Evolutionary conservation across 1,140 invertebrate species (phyloP), one percentile per base, ranked within the genome.

Genomic region (Anoplolepis gracilipes): DNA sequence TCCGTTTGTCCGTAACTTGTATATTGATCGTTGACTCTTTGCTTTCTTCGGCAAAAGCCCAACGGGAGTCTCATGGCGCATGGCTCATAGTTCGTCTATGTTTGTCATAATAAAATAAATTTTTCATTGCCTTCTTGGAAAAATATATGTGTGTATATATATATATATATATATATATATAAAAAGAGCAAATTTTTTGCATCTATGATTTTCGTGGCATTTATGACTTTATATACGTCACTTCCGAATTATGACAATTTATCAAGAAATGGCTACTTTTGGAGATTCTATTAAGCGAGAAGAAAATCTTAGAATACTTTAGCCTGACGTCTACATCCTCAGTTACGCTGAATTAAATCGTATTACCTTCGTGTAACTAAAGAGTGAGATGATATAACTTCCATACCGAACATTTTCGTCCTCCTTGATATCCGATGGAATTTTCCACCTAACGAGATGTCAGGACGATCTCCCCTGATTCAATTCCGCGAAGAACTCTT

Each of bases 371-470:
- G 57, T 79, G 76, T 67, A 85, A 85, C 64, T 46, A 61, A 55
- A 30, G 10, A 25, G 39, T 42, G 55, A 57, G 73, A 89, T 90
- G 84, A 85, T 69, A 79, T 89, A 82, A 88, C 79, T 62, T 79
- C 61, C 39, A 30, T 42, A 55, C n/a, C 46, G 85, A 85, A 84
- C 85, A 73, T 89, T 90, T 87, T 77, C 85, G 79, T 88, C 57
- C 28, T 76, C 42, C 85, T 85, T 90, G 86, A 90, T 87, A 89
- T 78, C 69, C 85, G 72, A 90, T 61, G 82, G 86, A 90, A 90
- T 90, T 89, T 85, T 90, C 85, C 62, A 77, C 61, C 88, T 90
- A 90, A 90, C 89, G 88, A 90, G 85, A 87, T 85, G 88, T 87
- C 89, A 84, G 85, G 53, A 85, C 78, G 78, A 89, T 86, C 57